Conservation (phyloP, 2,797 vertebrate species). For the Peromyscus aztecus region DNA sequence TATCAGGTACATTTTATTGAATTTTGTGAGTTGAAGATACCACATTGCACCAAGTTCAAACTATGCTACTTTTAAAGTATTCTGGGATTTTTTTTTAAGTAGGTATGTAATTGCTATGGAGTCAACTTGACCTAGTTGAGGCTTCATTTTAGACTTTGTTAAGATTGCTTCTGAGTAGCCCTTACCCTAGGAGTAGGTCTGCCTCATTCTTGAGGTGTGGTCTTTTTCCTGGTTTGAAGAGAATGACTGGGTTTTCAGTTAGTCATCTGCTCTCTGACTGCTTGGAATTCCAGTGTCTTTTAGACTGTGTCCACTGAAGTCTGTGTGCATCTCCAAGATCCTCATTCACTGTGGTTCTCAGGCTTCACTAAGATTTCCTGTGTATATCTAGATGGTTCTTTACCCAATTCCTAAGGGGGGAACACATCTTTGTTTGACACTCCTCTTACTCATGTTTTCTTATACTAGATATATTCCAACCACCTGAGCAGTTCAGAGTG, state of each 20-base stretch:
- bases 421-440: neutral
- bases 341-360: neutral
- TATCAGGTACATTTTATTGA: constrained; percentile 20
- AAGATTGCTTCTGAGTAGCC: neutral
- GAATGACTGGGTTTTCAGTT: neutral
- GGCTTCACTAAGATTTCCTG: neutral
- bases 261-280: neutral
- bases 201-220: neutral
- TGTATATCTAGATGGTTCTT: neutral
- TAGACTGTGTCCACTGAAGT: neutral
- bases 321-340: neutral
- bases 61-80: constrained; percentile 21
- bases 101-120: constrained; percentile 30
- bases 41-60: constrained; percentile 7
- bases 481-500: neutral
- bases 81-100: constrained; percentile 22
- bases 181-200: neutral
- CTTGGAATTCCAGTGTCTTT: neutral
- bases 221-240: neutral
- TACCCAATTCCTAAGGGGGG: neutral
- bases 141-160: constrained; percentile 38
- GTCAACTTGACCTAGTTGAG: neutral
- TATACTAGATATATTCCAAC: neutral
- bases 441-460: neutral
- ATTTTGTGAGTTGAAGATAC: neutral